Evolutionary conservation across 2,888 invertebrate species (phyloP).

Genomic region (Beris chalybata): DNA sequence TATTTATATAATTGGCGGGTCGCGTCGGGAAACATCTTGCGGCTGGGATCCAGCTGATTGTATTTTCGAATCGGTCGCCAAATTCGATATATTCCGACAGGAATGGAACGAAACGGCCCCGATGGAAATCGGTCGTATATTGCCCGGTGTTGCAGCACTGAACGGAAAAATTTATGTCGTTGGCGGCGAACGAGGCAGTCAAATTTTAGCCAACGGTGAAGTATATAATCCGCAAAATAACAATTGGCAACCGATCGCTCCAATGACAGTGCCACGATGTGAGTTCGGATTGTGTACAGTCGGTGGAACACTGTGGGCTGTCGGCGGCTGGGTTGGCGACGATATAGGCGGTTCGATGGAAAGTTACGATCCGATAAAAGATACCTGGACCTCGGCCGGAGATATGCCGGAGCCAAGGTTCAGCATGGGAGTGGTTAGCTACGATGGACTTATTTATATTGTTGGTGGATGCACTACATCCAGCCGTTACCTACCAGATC

Average conservation of each 20-base stretch:
- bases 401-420: constrained; percentile 83
- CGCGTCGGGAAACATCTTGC: constrained; percentile 70
- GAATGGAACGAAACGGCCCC: constrained; percentile 81
- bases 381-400: constrained; percentile 77
- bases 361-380: constrained; percentile 76
- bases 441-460: constrained; percentile 70
- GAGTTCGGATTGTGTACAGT: constrained; percentile 86
- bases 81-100: constrained; percentile 69
- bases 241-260: constrained; percentile 65
- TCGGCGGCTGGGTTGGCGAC: constrained; percentile 93
- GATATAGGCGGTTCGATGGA: constrained; percentile 89
- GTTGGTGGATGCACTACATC: constrained; percentile 87
- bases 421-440: constrained; percentile 87
- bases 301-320: constrained; percentile 80
- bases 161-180: constrained; percentile 87
- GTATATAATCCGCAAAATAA: constrained; percentile 73
- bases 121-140: constrained; percentile 81
- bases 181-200: constrained; percentile 88
- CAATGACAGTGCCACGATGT: constrained; percentile 83
- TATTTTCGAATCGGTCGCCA: constrained; percentile 80
- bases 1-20: constrained; percentile 87
- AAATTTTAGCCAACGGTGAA: constrained; percentile 86
- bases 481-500: constrained; percentile 76
- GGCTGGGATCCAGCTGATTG: constrained; percentile 80
- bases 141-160: constrained; percentile 83